Evolutionary conservation across 2,888 invertebrate genomes (phyloP).

Genomic region (Esperia sulphurella): DNA sequence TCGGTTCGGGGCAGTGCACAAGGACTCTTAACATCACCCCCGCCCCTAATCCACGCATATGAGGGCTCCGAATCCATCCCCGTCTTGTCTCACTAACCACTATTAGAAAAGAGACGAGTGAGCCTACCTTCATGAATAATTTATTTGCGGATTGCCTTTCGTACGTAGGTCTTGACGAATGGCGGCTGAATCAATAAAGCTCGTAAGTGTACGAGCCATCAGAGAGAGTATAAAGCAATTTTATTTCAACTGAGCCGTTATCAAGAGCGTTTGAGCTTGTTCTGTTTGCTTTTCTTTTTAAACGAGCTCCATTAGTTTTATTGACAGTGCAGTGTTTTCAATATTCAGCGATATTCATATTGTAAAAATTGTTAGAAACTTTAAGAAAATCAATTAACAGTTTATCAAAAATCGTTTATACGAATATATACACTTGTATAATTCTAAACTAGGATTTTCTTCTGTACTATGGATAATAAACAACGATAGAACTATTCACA

Average conservation of each 20-base stretch:
- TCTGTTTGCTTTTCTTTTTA: background rate
- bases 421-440: no score
- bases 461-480: no score
- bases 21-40: no score
- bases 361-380: no score
- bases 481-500: no score
- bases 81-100: conserved; percentile 44
- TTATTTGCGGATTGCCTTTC: conserved; percentile 42
- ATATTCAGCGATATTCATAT: no score
- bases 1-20: no score
- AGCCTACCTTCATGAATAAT: conserved; percentile 43
- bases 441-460: no score
- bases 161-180: conserved; percentile 42
- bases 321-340: no score
- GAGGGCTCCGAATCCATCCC: conserved; percentile 24
- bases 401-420: no score
- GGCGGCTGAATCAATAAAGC: conserved; percentile 46
- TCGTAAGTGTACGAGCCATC: conserved; percentile 32
- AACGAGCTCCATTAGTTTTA: background rate
- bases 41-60: conserved; percentile 28
- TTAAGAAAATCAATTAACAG: no score
- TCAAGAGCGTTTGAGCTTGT: background rate
- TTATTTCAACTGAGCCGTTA: conserved; percentile 17
- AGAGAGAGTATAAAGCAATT: conserved; percentile 28
- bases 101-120: conserved; percentile 40